A percentile compares a stretch with the other conserved stretches of the same genome.
Conservation (phyloP, 1,140 invertebrate species). For the Lysiphlebus fabarum region DNA sequence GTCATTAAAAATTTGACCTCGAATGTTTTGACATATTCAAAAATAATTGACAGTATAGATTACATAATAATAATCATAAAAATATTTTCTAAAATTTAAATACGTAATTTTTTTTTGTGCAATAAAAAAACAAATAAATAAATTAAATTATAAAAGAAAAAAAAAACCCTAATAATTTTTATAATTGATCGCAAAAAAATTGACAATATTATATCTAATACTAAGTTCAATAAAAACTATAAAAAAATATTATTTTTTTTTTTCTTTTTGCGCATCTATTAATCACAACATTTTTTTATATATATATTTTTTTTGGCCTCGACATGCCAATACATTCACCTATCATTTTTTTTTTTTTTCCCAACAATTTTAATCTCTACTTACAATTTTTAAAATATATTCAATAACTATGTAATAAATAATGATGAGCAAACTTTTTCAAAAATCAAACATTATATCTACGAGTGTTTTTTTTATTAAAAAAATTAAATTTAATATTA, state of each 20-base stretch:
- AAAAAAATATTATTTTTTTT: conserved; percentile 18
- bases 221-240: conserved; percentile 25
- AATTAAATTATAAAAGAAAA: background rate
- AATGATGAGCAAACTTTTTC: conserved; percentile 20
- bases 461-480: background rate
- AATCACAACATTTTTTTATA: conserved; percentile 18
- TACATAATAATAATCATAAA: too few species aligned
- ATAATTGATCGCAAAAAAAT: background rate
- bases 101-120: background rate
- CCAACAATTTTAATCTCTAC: background rate
- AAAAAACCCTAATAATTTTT: background rate
- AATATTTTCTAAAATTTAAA: too few species aligned
- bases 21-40: too few species aligned
- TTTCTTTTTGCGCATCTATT: conserved; percentile 14
- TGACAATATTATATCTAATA: conserved; percentile 13
- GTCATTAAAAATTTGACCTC: too few species aligned
- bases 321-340: too few species aligned
- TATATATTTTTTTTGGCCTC: background rate
- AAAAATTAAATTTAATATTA: too few species aligned
- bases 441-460: too few species aligned
- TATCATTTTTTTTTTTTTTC: too few species aligned
- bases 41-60: too few species aligned
- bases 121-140: background rate
- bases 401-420: conserved; percentile 16
- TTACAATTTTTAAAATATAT: too few species aligned